A percentile compares a stretch with the other conserved stretches of the same genome.
Evolutionary conservation across 2,888 invertebrate genomes (phyloP).

Genomic region (Aleiodes leptofemur): DNA sequence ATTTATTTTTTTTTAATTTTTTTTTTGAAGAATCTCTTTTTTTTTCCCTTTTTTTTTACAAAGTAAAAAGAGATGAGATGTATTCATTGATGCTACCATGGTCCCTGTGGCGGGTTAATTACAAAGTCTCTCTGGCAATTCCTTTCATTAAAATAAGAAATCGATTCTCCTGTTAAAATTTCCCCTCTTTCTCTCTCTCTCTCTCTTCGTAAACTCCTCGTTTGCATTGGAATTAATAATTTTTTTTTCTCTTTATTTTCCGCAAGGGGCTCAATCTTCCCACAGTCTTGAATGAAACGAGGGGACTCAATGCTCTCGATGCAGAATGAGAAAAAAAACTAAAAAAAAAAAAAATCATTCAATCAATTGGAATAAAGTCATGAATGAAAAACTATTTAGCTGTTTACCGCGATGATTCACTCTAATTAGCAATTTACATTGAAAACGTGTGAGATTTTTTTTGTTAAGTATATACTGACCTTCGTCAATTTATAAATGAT

Average conservation of each 20-base stretch:
- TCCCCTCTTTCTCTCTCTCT: slow-evolving; percentile 30
- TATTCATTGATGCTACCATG: slow-evolving; percentile 50
- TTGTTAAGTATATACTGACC: neutral
- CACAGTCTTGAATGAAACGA: slow-evolving; percentile 26
- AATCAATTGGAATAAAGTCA: slow-evolving; percentile 26
- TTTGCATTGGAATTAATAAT: slow-evolving; percentile 2
- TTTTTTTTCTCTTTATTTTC: slow-evolving; percentile 34
- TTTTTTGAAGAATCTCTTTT: neutral
- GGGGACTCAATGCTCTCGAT: neutral
- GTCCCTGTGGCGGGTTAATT: slow-evolving; percentile 65
- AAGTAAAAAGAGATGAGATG: slow-evolving; percentile 16
- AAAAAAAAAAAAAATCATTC: neutral
- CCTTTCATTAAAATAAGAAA: slow-evolving; percentile 67
- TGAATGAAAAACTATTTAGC: slow-evolving; percentile 38
- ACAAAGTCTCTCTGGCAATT: slow-evolving; percentile 67
- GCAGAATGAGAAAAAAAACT: too few species aligned
- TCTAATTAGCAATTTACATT: slow-evolving; percentile 41
- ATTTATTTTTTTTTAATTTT: neutral
- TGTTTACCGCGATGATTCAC: neutral
- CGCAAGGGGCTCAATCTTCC: slow-evolving; percentile 38
- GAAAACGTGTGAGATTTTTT: neutral
- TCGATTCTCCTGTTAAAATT: slow-evolving; percentile 47
- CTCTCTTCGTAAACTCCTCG: slow-evolving; percentile 38
- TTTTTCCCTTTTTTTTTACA: too few species aligned
- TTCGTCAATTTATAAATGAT: slow-evolving; percentile 8